Conservation (phyloP, 1,140 invertebrate genomes). For the Nebria ingens region DNA sequence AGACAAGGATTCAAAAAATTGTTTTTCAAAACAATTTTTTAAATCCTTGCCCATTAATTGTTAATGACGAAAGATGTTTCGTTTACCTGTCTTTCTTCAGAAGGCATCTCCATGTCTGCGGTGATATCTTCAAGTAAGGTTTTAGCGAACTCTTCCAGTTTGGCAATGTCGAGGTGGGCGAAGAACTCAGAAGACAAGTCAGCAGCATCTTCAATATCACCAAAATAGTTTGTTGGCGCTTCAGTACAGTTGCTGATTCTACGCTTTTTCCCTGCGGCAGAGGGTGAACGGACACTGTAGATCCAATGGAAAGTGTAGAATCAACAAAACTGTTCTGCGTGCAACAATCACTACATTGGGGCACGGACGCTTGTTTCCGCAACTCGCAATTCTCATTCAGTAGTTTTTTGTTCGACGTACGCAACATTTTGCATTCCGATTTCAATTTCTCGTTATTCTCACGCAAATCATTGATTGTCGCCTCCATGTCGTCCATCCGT, state of each 20-base stretch:
- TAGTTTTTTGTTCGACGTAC: conserved; percentile 52
- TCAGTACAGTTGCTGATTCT: conserved; percentile 45
- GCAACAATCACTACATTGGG: conserved; percentile 37
- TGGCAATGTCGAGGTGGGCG: conserved; percentile 51
- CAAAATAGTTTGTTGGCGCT: conserved; percentile 29
- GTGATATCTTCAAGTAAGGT: conserved; percentile 70
- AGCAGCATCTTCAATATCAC: conserved; percentile 53
- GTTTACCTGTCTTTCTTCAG: conserved; percentile 36
- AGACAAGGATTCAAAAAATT: no score
- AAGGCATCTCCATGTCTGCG: conserved; percentile 55
- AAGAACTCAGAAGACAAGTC: conserved; percentile 63
- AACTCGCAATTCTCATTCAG: conserved; percentile 51
- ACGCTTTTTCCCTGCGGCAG: conserved; percentile 67
- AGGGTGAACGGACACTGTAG: conserved; percentile 67
- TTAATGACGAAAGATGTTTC: no score
- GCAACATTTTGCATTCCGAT: conserved; percentile 52
- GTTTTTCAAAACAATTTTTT: no score
- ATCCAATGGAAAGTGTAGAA: conserved; percentile 52
- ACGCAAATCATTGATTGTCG: conserved; percentile 50
- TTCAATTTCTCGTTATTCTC: conserved; percentile 52
- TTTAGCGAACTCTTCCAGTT: conserved; percentile 66
- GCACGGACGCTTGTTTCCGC: conserved; percentile 36
- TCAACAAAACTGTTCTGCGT: conserved; percentile 41
- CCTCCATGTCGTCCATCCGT: conserved; percentile 79
- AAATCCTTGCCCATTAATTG: no score